phyloP scores from a whole-genome alignment of 2,888 invertebrate species.

The Epicampocera succincta region DNA sequence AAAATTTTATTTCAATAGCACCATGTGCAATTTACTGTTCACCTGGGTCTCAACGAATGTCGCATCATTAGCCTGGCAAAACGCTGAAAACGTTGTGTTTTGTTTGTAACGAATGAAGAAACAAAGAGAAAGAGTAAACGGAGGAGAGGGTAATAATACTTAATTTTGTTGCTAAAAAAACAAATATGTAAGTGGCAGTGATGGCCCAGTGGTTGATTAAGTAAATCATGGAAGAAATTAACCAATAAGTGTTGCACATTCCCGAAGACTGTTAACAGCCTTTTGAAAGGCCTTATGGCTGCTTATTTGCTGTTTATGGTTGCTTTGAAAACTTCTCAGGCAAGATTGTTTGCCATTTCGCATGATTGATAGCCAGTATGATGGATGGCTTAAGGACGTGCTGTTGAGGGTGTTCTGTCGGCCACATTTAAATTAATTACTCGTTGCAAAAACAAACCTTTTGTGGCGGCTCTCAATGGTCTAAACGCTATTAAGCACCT shows the following conservation, averaged over 20 bases:
- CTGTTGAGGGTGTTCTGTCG: too few relatives aligned
- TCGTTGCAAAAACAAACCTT: too few relatives aligned
- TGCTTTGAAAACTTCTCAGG: not conserved
- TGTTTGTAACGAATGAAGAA: constrained; percentile 1
- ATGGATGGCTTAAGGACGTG: constrained; percentile 47
- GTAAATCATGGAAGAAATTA: constrained; percentile 23
- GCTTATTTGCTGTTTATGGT: constrained; percentile 3
- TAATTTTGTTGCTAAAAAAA: not conserved
- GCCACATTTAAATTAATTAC: too few relatives aligned
- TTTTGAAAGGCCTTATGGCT: not conserved
- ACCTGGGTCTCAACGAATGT: constrained; percentile 72
- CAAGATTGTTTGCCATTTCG: not conserved
- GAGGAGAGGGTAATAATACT: not conserved
- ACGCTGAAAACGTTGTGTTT: constrained; percentile 64
- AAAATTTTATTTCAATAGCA: constrained; percentile 51
- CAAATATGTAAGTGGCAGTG: not conserved
- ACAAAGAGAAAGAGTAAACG: constrained; percentile 6
- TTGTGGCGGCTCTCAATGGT: too few relatives aligned
- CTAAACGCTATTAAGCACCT: too few relatives aligned
- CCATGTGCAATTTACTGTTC: constrained; percentile 70
- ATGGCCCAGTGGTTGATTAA: constrained; percentile 33
- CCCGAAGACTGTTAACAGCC: not conserved
- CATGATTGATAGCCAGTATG: constrained; percentile 61
- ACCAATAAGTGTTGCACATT: constrained; percentile 41
- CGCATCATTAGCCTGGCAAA: constrained; percentile 73